phyloP scores from a whole-genome alignment of 1,140 invertebrate genomes.

The Hestina assimilis region DNA sequence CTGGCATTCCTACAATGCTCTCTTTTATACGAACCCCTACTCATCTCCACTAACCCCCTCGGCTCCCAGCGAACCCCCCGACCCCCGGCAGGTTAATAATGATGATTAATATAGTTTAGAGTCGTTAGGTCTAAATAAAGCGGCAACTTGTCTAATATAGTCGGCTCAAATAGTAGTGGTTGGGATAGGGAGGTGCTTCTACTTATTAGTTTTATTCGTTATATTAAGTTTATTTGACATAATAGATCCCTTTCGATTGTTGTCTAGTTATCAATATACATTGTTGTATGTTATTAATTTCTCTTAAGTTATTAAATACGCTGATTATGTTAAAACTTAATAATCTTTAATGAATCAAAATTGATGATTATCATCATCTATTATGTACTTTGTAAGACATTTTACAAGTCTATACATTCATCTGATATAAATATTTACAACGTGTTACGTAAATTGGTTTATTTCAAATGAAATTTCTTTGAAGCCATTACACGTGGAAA shows the following conservation, averaged over 20 bases:
- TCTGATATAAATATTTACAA: no score
- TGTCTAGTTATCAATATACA: no score
- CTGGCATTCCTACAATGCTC: constrained; percentile 43
- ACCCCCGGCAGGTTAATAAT: constrained; percentile 51
- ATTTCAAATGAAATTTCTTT: no score
- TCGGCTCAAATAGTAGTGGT: constrained; percentile 56
- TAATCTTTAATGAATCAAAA: no score
- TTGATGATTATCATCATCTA: no score
- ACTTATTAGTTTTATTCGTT: neutral
- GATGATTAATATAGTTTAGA: constrained; percentile 71
- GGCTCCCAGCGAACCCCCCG: neutral
- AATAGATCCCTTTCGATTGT: neutral
- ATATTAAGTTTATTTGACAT: neutral
- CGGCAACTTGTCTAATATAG: constrained; percentile 68
- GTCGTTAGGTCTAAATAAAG: constrained; percentile 60
- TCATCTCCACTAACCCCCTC: constrained; percentile 8
- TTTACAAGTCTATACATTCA: no score
- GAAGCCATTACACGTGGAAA: no score
- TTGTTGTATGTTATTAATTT: no score
- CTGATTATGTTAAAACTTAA: neutral
- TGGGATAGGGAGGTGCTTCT: constrained; percentile 10
- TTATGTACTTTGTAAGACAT: no score
- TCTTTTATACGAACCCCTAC: constrained; percentile 18
- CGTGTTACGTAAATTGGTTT: no score
- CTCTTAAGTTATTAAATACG: no score